Evolutionary conservation across 2,888 invertebrate genomes (phyloP).

Genomic region (Drosophila mulleri): DNA sequence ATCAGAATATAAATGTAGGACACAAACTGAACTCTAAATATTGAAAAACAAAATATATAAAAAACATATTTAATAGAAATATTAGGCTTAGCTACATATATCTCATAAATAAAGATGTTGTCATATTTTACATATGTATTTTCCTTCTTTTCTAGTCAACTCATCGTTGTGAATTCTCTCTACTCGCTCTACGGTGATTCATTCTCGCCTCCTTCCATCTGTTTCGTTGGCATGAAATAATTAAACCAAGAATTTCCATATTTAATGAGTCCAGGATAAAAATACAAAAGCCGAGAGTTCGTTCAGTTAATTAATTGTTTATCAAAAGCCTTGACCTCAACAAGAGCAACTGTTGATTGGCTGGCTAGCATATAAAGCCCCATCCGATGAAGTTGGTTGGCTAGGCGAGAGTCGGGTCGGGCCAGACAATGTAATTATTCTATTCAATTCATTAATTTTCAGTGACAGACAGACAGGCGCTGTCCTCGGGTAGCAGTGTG

Average conservation of each 20-base stretch:
- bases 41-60: too few species aligned
- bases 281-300: constrained; percentile 9
- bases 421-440: constrained; percentile 1
- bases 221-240: neutral
- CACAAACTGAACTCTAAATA: too few species aligned
- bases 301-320: constrained; percentile 63
- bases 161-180: neutral
- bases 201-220: neutral
- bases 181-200: neutral
- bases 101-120: too few species aligned
- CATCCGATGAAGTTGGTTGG: neutral
- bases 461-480: constrained; percentile 38
- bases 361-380: too few species aligned
- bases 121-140: too few species aligned
- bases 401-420: neutral
- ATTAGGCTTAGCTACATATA: too few species aligned
- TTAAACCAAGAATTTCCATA: neutral
- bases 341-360: constrained; percentile 27
- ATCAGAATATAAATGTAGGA: too few species aligned
- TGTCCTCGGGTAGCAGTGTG: constrained; percentile 36
- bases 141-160: neutral
- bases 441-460: constrained; percentile 63
- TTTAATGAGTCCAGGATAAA: neutral
- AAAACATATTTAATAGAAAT: too few species aligned
- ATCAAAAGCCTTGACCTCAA: constrained; percentile 47